A percentile compares a stretch with the other conserved stretches of the same genome.
Evolutionary conservation across 1,140 invertebrate genomes (phyloP).

Genomic region (Lanistes nyassanus): DNA sequence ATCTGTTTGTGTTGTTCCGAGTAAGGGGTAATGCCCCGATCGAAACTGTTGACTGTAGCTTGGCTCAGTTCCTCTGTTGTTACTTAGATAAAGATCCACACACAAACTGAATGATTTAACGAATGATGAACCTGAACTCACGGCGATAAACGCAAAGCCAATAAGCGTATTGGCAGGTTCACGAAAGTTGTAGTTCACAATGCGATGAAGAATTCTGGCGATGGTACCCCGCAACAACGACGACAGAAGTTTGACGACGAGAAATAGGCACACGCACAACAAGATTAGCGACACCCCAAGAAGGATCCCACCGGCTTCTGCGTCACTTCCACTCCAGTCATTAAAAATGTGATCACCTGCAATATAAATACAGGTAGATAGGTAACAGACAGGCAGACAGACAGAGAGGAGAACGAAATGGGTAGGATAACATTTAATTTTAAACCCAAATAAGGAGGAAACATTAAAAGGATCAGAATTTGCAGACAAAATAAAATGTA

Average conservation of each 20-base stretch:
- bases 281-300: constrained; percentile 69
- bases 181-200: constrained; percentile 70
- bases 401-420: background rate
- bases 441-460: background rate
- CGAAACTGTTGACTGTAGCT: no score
- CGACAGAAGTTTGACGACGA: constrained; percentile 73
- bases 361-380: background rate
- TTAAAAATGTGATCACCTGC: constrained; percentile 52
- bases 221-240: constrained; percentile 68
- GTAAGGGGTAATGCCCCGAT: no score
- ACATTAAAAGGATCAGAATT: background rate
- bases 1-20: no score
- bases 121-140: background rate
- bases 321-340: constrained; percentile 61
- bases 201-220: constrained; percentile 67
- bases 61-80: no score
- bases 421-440: background rate
- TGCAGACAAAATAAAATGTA: no score
- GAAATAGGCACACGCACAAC: constrained; percentile 71
- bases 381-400: constrained; percentile 5
- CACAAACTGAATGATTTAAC: no score
- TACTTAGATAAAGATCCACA: no score
- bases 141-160: constrained; percentile 70
- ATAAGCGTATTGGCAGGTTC: constrained; percentile 66
- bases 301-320: constrained; percentile 66